Base-by-base conservation (phyloP, 2,113 vertebrate species). In the Hippocampus comes region DNA sequence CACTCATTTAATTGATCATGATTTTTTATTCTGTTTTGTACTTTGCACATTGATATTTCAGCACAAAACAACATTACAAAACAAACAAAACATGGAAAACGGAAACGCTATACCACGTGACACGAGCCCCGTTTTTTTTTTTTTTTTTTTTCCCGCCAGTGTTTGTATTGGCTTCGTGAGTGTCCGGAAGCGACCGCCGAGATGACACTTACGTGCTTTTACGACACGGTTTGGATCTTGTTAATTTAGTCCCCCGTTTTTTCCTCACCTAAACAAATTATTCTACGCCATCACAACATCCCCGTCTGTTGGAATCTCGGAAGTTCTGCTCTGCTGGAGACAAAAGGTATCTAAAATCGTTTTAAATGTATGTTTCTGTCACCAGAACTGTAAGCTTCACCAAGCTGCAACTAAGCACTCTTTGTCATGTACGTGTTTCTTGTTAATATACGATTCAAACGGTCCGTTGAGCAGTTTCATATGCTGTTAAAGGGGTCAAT, bases 91-190 rank as follows among this genome's bases (percentile, higher is more conserved):
- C 20, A 12, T 2, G 21, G 34, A 2, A 23, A 12, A 2, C 6
- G 57, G 12, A 42, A 63, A 21, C 9, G n/a, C n/a, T 1, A n/a
- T 2, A 17, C 38, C 80, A 82, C 77, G 68, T 87, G 85, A 82
- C 78, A 2, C 2, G 25, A 5, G 10, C 18, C 51, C 3, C 0
- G 56, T 1, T 4, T 77, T 4, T 77, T 89, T 70, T 1, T 4
- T 77, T 4, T 77, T 89, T 70, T 89, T 34, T 77, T 85, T 71
- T 89, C 86, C 84, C 86, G 84, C 86, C 79, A 60, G 76, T 74
- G 77, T 82, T 80, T 18, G 55, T 69, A 78, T 63, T 4, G 30
- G 48, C 2, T 65, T 55, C 25, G 76, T 76, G 46, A 48, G 70
- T 63, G 42, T 25, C 57, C 68, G 81, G 76, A 84, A 87, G 71